Percentiles rank a stretch among this genome's conserved stretches.
These are phyloP conservation scores for Lasioglossum pauxillum DNA, from an alignment of 2,888 invertebrate species.

Conservation along the genomic window DNA sequence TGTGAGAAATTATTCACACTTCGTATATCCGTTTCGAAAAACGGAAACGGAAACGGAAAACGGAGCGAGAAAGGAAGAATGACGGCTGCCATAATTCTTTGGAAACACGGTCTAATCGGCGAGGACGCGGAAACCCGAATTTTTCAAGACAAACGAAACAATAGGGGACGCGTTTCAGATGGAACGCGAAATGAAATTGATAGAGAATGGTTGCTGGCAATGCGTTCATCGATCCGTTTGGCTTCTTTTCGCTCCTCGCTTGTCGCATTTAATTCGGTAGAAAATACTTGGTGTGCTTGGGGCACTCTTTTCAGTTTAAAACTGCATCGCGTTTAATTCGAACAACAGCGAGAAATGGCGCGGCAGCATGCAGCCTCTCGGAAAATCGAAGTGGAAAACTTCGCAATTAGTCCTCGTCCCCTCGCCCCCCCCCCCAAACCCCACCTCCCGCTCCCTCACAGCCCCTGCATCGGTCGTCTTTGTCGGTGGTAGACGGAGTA, in stretches of 20 bases:
- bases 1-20: background rate
- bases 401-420: constrained; percentile 77
- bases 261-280: constrained; percentile 71
- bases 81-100: background rate
- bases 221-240: constrained; percentile 69
- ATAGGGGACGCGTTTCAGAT: background rate
- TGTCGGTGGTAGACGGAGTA: constrained; percentile 71
- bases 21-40: no score
- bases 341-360: constrained; percentile 74
- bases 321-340: constrained; percentile 76
- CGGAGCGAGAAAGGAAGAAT: background rate
- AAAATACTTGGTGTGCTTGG: constrained; percentile 70
- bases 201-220: constrained; percentile 28
- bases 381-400: constrained; percentile 78
- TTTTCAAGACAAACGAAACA: constrained; percentile 3
- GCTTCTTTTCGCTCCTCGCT: constrained; percentile 68
- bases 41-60: no score
- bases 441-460: constrained; percentile 24
- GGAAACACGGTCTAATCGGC: background rate
- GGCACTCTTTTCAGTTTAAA: constrained; percentile 74
- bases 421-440: constrained; percentile 22
- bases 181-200: constrained; percentile 4
- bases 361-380: constrained; percentile 70
- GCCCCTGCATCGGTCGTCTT: constrained; percentile 54
- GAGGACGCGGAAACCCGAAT: background rate